phyloP scores from a whole-genome alignment of 2,888 invertebrate species.

The Pilophorus perplexus region DNA sequence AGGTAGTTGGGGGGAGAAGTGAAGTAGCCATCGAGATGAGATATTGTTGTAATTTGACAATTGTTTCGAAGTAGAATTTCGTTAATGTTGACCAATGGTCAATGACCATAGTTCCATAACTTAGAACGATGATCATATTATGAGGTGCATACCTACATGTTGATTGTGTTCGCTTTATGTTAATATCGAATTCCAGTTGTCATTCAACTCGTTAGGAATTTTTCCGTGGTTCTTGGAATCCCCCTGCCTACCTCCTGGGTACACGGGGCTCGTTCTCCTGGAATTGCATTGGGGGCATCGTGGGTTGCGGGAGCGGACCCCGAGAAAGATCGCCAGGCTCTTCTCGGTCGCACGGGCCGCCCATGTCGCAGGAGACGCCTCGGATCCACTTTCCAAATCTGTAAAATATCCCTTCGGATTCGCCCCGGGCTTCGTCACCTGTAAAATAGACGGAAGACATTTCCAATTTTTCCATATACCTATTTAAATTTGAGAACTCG shows the following conservation, averaged over 20 bases:
- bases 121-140: too few relatives aligned
- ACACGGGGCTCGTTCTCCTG: not conserved
- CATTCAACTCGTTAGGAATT: constrained; percentile 10
- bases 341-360: constrained; percentile 36
- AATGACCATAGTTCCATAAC: too few relatives aligned
- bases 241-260: not conserved
- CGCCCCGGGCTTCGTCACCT: not conserved
- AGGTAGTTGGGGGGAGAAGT: too few relatives aligned
- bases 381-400: constrained; percentile 40
- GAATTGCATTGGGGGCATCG: not conserved
- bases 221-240: not conserved
- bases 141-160: too few relatives aligned
- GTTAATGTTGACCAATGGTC: not conserved
- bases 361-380: constrained; percentile 34
- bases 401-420: constrained; percentile 34
- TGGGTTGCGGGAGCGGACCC: not conserved
- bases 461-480: not conserved
- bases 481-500: not conserved
- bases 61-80: too few relatives aligned
- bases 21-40: too few relatives aligned
- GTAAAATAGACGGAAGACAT: not conserved
- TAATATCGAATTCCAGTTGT: too few relatives aligned
- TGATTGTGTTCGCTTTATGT: too few relatives aligned
- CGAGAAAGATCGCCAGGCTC: constrained; percentile 17
- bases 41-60: too few relatives aligned